phyloP scores from a whole-genome alignment of 2,113 vertebrate species.

The Alethe diademata region DNA sequence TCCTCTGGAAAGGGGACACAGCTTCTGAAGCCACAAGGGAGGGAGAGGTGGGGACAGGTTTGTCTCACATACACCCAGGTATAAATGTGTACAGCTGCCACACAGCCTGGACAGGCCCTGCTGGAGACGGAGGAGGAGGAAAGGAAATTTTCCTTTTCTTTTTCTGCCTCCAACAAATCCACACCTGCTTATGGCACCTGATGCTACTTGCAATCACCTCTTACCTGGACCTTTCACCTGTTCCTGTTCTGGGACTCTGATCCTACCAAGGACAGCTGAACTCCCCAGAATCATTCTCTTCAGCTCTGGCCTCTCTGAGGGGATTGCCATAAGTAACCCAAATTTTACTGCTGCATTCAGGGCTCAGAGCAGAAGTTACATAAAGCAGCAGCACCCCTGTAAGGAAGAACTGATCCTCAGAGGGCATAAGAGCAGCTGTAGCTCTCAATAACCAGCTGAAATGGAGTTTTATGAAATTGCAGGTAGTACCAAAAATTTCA shows the following conservation, averaged over 20 bases:
- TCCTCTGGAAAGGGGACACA: not conserved
- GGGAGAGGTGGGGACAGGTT: not conserved
- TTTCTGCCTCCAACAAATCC: not conserved
- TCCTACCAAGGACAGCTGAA: not conserved
- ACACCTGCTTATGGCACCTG: not conserved
- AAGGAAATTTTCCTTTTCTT: not conserved
- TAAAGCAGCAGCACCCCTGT: not conserved
- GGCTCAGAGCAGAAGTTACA: not conserved
- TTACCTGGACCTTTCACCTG: not conserved
- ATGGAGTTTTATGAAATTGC: not conserved
- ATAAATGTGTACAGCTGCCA: not conserved
- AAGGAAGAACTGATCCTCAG: not conserved
- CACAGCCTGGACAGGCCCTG: rapidly evolving
- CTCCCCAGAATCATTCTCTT: not conserved
- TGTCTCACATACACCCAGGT: not conserved
- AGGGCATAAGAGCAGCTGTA: not conserved
- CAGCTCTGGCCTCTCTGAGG: not conserved
- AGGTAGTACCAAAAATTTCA: not conserved
- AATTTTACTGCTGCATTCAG: not conserved
- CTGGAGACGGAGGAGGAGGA: not conserved
- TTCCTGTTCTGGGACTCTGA: not conserved
- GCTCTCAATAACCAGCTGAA: not conserved
- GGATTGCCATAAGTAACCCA: not conserved
- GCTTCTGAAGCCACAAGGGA: not conserved
- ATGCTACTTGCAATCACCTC: not conserved